Percentiles rank a stretch among this genome's conserved stretches.
Conservation (phyloP, 1,140 invertebrate species). For the Cotesia typhae region DNA sequence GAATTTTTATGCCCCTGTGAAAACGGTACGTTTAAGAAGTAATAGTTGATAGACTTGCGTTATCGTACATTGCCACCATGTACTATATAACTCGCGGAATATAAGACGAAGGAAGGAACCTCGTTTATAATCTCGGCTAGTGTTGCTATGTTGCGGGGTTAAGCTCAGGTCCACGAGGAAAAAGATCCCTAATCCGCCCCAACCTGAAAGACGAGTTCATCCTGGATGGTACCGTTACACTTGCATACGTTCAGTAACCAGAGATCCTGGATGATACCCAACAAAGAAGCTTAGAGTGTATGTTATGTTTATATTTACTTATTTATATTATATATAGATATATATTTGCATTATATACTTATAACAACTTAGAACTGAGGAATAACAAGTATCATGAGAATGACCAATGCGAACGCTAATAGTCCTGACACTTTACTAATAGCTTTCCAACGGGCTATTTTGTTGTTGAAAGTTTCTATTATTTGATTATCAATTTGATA, state of each 20-base stretch:
- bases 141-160: constrained; percentile 17
- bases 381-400: too few species aligned
- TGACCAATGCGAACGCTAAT: neutral
- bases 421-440: constrained; percentile 25
- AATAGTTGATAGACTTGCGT: constrained; percentile 14
- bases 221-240: neutral
- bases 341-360: too few species aligned
- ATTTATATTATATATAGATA: too few species aligned
- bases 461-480: neutral
- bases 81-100: constrained; percentile 1
- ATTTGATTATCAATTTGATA: neutral
- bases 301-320: neutral
- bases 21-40: too few species aligned
- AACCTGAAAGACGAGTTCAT: constrained; percentile 40
- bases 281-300: neutral
- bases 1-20: neutral
- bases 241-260: constrained; percentile 24
- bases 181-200: constrained; percentile 38
- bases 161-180: constrained; percentile 33
- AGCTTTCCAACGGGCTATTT: constrained; percentile 1
- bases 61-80: constrained; percentile 29
- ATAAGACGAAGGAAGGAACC: constrained; percentile 30
- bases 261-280: constrained; percentile 21
- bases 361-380: too few species aligned
- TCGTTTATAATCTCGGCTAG: constrained; percentile 25